Conservation (phyloP, 2,888 invertebrate species). For the Philaethria dido region DNA sequence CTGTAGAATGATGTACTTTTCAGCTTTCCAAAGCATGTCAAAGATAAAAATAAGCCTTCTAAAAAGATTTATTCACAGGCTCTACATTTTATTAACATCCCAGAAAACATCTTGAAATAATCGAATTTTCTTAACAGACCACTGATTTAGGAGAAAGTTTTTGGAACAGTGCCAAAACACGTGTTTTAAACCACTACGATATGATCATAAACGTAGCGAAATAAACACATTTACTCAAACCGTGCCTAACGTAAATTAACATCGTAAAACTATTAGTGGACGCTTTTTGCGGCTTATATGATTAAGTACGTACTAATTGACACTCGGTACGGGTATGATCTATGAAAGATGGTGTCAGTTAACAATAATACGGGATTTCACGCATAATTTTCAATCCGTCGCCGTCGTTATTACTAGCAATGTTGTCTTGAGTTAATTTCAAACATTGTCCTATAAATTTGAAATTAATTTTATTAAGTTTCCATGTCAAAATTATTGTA, state of each 20-base stretch:
- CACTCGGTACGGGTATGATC: conserved; percentile 37
- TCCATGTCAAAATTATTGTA: no score
- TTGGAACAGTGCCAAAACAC: conserved; percentile 69
- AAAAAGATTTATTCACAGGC: not conserved
- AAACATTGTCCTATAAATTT: not conserved
- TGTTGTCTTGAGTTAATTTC: not conserved
- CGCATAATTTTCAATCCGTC: conserved; percentile 29
- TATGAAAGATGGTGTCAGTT: conserved; percentile 37
- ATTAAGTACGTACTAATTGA: conserved; percentile 46
- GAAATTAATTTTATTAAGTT: no score
- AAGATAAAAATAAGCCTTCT: not conserved
- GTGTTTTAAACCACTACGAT: conserved; percentile 59
- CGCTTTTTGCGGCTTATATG: conserved; percentile 45
- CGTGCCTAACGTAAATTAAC: conserved; percentile 59
- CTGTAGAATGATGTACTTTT: no score
- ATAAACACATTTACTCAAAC: conserved; percentile 63
- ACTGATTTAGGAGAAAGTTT: conserved; percentile 59
- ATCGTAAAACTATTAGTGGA: conserved; percentile 61
- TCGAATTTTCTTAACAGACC: conserved; percentile 31
- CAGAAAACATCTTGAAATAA: conserved; percentile 11
- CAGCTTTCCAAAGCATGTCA: no score
- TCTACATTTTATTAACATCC: conserved; percentile 5
- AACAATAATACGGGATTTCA: conserved; percentile 28
- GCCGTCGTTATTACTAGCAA: conserved; percentile 18
- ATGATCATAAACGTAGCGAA: conserved; percentile 62